These are phyloP conservation scores for Schrankia costaestrigalis DNA, from an alignment of 2,888 invertebrate genomes.

Conservation along the genomic window DNA sequence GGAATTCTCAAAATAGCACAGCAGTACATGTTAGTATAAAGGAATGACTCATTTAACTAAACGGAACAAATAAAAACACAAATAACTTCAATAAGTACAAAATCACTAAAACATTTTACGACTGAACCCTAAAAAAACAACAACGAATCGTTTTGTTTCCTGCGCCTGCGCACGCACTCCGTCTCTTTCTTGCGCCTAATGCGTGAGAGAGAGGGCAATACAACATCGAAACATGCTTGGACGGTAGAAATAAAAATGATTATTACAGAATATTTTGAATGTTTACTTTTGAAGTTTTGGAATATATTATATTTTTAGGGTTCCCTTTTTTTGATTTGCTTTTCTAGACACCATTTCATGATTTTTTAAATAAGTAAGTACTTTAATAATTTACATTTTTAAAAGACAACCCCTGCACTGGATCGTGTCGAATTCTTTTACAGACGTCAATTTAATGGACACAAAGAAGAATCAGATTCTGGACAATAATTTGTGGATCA, in stretches of 20 bases:
- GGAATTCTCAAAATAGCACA: too few relatives aligned
- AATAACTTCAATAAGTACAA: background rate
- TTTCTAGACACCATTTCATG: too few relatives aligned
- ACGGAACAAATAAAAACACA: too few relatives aligned
- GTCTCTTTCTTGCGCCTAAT: constrained; percentile 3
- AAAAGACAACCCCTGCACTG: too few relatives aligned
- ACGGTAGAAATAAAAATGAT: constrained; percentile 34
- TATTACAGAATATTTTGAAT: constrained; percentile 47
- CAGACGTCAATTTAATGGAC: too few relatives aligned
- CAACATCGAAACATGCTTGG: constrained; percentile 23
- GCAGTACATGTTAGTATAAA: too few relatives aligned
- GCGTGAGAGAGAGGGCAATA: constrained; percentile 5
- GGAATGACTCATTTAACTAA: too few relatives aligned
- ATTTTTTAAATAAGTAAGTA: too few relatives aligned
- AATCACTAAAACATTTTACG: background rate
- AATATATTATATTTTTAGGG: constrained; percentile 32
- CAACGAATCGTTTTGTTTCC: constrained; percentile 52
- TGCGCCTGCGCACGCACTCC: constrained; percentile 32
- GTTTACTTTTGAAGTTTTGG: constrained; percentile 52
- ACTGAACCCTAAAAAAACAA: constrained; percentile 37
- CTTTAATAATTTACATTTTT: too few relatives aligned
- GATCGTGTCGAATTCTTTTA: too few relatives aligned
- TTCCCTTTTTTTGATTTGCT: too few relatives aligned
- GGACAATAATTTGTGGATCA: background rate
- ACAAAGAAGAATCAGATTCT: background rate